Evolutionary conservation across 2,797 vertebrate genomes (phyloP), one percentile per base, ranked within the genome.

Genomic region (Scolopax bukidnonensis): DNA sequence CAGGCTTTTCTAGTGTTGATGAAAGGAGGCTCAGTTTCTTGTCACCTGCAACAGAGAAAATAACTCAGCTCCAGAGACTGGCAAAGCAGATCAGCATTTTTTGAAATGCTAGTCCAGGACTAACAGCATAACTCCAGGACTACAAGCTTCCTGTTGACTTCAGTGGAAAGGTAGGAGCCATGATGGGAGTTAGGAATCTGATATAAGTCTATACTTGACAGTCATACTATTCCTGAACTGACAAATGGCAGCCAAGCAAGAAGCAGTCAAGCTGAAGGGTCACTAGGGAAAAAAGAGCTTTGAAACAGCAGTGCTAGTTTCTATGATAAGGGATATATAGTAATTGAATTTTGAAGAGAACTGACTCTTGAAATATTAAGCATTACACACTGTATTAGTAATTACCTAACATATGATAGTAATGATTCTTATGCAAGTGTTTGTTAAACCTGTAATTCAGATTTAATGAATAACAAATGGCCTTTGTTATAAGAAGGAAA

Each of bases 361-460:
- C 74, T 97, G 70, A 92, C 93, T 86, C 92, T 96, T 94, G 89
- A 96, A 59, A 93, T 96, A 97, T 95, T 96, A 97, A 97, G 61
- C 94, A 89, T 93, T 87, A 78, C 85, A 90, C 50, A 75, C 53
- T 76, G 16, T 63, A 76, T 95, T 96, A 93, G 82, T 94, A 97
- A 95, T 95, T 97, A 93, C 77, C 33, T 89, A 96, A 82, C 84
- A 89, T 88, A 90, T 63, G 18, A 89, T 96, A 96, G 91, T 96
- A 97, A 97, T 97, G 84, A 96, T 97, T 91, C 78, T 93, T 95
- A 97, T 96, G 73, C 95, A 97, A 96, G 93, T 97, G 83, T 95
- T 94, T 97, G 95, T 97, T 98, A 97, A 80, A 97, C 51, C 78
- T 96, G 76, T 97, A 97, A 97, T 97, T 98, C 95, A 97, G 75